Percentiles rank a stretch among this genome's conserved stretches.
These are phyloP conservation scores for Protosalanx chinensis DNA, from an alignment of 2,797 vertebrate genomes.

Conservation along the genomic window DNA sequence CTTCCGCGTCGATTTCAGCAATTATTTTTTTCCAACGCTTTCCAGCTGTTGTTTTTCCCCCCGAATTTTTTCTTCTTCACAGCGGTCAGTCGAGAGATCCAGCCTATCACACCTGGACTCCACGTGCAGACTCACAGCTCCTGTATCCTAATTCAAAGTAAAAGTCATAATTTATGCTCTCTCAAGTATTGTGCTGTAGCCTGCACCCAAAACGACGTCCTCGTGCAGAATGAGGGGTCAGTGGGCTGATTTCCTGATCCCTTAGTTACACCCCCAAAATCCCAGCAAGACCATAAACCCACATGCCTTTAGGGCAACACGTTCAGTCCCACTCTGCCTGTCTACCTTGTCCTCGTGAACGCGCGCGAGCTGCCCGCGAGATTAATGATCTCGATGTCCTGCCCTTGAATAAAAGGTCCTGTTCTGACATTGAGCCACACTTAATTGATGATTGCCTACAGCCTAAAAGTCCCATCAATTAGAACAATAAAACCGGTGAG, in stretches of 20 bases:
- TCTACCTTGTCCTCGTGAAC: neutral
- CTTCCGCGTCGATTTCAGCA: neutral
- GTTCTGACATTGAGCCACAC: neutral
- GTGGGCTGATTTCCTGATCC: neutral
- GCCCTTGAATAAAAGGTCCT: neutral
- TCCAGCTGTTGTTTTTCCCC: neutral
- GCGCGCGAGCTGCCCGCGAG: neutral
- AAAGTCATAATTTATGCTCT: neutral
- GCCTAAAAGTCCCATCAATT: neutral
- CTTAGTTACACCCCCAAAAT: neutral
- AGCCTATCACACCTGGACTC: neutral
- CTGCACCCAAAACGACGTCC: neutral
- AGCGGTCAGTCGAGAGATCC: neutral
- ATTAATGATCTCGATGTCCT: neutral
- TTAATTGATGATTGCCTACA: constrained; percentile 6
- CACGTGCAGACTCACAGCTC: neutral
- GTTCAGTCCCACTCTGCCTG: neutral
- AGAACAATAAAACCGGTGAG: neutral
- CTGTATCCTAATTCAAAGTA: constrained; percentile 4
- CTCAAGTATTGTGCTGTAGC: neutral
- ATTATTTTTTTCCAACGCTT: neutral
- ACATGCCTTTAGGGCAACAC: no score
- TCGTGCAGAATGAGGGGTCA: neutral
- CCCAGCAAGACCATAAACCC: neutral
- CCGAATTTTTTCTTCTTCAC: neutral